phyloP scores from a whole-genome alignment of 2,113 vertebrate species.

The Rhinolophus sinicus region DNA sequence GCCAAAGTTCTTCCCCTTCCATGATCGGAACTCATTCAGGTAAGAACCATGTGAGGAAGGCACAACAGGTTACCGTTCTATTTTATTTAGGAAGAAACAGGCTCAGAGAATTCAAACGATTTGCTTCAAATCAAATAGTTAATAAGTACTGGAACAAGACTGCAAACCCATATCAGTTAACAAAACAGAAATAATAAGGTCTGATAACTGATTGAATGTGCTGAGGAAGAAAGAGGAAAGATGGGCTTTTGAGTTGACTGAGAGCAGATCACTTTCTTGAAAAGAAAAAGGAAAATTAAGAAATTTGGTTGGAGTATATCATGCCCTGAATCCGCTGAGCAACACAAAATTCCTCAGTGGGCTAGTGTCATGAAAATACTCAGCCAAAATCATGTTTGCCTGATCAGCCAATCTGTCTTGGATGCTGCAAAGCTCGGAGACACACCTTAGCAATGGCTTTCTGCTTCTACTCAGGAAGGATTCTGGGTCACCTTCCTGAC shows the following conservation, averaged over 20 bases:
- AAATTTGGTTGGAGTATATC: background rate
- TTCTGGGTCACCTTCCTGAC: slow-evolving; percentile 37
- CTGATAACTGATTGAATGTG: background rate
- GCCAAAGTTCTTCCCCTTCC: background rate
- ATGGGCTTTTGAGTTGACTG: background rate
- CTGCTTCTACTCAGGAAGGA: slow-evolving; percentile 32
- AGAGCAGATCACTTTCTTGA: background rate
- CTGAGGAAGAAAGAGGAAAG: background rate
- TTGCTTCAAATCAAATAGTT: background rate
- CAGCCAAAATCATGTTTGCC: background rate
- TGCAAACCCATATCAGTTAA: background rate
- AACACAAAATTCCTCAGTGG: background rate
- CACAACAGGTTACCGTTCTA: background rate
- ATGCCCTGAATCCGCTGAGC: background rate
- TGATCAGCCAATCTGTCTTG: background rate
- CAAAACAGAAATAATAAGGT: background rate
- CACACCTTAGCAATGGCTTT: slow-evolving; percentile 15
- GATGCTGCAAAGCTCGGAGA: background rate
- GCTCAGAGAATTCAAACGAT: background rate
- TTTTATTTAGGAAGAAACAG: background rate
- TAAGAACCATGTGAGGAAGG: background rate
- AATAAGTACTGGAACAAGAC: background rate
- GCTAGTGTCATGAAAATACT: background rate
- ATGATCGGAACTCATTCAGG: background rate
- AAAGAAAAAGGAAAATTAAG: background rate